A percentile compares a stretch with the other conserved stretches of the same genome.
phyloP scores from a whole-genome alignment of 1,140 invertebrate species.

The Drosophila parvula region DNA sequence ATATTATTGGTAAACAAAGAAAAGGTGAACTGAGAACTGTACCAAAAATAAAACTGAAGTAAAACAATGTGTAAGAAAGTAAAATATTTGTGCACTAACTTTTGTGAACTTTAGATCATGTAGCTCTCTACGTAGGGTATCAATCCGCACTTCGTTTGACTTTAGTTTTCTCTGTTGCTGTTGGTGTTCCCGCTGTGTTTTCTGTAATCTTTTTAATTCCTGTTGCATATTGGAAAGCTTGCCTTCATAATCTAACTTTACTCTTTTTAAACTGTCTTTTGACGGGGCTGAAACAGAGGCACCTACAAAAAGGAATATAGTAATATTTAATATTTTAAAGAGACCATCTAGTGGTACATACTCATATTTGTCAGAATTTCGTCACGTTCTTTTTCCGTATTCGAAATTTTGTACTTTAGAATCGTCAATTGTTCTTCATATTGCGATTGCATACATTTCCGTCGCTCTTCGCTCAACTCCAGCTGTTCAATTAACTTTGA shows the following conservation, averaged over 20 bases:
- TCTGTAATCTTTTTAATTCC: slow-evolving; percentile 94
- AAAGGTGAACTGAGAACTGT: too few species aligned
- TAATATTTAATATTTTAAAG: background rate
- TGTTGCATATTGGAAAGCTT: slow-evolving; percentile 93
- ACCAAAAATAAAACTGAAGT: too few species aligned
- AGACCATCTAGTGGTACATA: background rate
- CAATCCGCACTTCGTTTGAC: slow-evolving; percentile 93
- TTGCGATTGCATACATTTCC: slow-evolving; percentile 93
- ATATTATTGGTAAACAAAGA: too few species aligned
- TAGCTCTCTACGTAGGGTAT: slow-evolving; percentile 91
- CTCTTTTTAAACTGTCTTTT: slow-evolving; percentile 92
- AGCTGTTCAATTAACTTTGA: slow-evolving; percentile 97
- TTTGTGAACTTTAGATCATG: slow-evolving; percentile 94
- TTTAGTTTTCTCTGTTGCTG: slow-evolving; percentile 92
- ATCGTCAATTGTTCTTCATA: slow-evolving; percentile 97
- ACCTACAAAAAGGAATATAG: slow-evolving; percentile 15
- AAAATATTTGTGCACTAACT: slow-evolving; percentile 82
- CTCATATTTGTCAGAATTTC: slow-evolving; percentile 89
- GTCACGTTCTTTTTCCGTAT: slow-evolving; percentile 96
- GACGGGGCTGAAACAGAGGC: slow-evolving; percentile 83
- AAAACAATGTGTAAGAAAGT: slow-evolving; percentile 45
- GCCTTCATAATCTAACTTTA: slow-evolving; percentile 96
- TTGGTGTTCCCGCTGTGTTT: slow-evolving; percentile 95
- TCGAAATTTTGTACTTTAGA: slow-evolving; percentile 93
- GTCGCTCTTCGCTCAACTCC: slow-evolving; percentile 92